Conservation (phyloP, 2,113 vertebrate genomes). For the Eublepharis macularius region DNA sequence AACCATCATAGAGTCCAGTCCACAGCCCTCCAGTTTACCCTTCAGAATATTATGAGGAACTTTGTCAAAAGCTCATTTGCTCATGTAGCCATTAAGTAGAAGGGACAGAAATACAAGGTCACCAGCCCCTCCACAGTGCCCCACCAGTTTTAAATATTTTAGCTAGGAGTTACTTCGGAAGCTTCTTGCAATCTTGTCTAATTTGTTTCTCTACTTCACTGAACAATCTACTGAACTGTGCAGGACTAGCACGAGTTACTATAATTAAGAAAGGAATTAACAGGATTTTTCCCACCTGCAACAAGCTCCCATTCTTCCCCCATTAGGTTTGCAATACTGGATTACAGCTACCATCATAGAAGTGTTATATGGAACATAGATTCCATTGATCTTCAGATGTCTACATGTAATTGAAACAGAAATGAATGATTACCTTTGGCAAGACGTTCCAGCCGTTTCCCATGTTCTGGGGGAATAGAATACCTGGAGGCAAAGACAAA, state of each 20-base stretch:
- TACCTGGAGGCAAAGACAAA: conserved; percentile 82
- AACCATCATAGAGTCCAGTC: too few species aligned
- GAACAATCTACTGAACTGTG: background rate
- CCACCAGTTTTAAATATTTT: background rate
- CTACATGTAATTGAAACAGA: background rate
- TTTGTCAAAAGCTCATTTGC: too few species aligned
- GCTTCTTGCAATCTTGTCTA: background rate
- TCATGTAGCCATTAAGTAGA: background rate
- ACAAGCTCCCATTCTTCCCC: background rate
- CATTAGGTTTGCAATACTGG: background rate
- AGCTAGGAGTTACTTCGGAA: background rate
- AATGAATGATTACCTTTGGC: conserved; percentile 86
- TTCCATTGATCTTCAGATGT: background rate
- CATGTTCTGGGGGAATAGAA: conserved; percentile 92
- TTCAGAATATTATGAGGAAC: too few species aligned
- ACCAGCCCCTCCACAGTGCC: background rate
- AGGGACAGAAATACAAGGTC: background rate
- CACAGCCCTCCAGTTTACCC: too few species aligned
- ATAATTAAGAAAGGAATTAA: background rate
- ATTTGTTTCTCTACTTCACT: background rate
- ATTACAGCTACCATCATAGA: background rate
- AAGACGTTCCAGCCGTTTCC: conserved; percentile 91
- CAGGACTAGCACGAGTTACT: background rate
- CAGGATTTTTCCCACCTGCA: background rate
- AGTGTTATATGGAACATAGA: background rate